Conservation (phyloP, 1,140 invertebrate species). For the Drosophila oshimai region DNA sequence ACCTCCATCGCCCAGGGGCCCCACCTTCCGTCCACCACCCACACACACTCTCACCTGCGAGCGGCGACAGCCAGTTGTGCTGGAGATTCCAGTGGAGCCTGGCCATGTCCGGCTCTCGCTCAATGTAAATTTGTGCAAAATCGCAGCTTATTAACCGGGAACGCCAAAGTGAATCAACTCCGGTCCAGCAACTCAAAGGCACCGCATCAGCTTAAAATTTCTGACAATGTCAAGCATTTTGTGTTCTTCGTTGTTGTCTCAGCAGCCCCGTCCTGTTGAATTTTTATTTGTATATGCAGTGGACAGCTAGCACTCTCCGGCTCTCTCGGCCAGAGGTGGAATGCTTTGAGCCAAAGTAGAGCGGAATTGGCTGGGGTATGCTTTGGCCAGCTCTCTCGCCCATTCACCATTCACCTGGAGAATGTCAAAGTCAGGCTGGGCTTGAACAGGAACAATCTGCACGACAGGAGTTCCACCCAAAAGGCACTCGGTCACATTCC, state of each 20-base stretch:
- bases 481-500: not conserved
- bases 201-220: constrained; percentile 17
- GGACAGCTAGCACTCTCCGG: constrained; percentile 16
- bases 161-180: constrained; percentile 11
- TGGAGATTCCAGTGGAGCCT: constrained; percentile 61
- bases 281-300: constrained; percentile 30
- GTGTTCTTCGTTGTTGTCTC: constrained; percentile 20
- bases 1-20: constrained; percentile 4
- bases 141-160: constrained; percentile 45
- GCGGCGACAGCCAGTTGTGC: constrained; percentile 70
- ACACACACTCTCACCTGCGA: constrained; percentile 22
- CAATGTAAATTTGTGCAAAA: constrained; percentile 25
- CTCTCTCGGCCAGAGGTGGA: constrained; percentile 12
- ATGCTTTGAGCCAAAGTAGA: constrained; percentile 39
- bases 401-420: constrained; percentile 20
- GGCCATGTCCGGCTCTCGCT: constrained; percentile 36
- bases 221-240: constrained; percentile 53
- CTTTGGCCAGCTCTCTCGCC: constrained; percentile 10
- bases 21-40: not conserved
- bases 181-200: constrained; percentile 18
- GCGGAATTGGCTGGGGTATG: constrained; percentile 13
- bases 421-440: constrained; percentile 49
- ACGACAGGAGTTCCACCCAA: constrained; percentile 12
- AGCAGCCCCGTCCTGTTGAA: constrained; percentile 7
- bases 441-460: not conserved